Percentiles rank a stretch among this genome's conserved stretches.
Conservation (phyloP, 2,113 vertebrate genomes). For the Lucifuga dentata region DNA sequence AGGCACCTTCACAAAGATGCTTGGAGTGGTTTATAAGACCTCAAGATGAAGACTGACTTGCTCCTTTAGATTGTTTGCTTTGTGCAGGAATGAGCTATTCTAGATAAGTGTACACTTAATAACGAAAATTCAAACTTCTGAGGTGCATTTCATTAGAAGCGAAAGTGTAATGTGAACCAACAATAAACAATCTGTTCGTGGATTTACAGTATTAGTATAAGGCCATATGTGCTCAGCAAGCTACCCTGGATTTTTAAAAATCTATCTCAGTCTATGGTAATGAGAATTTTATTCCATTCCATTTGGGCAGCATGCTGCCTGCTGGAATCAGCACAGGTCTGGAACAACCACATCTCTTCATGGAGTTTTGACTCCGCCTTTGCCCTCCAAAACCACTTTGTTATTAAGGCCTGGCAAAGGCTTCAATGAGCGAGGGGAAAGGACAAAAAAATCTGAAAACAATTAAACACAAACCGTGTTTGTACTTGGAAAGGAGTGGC, state of each 20-base stretch:
- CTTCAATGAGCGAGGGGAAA: conserved; percentile 39
- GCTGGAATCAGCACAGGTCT: conserved; percentile 46
- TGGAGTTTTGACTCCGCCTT: conserved; percentile 65
- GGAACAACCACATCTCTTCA: conserved; percentile 60
- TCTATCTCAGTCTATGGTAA: conserved; percentile 7
- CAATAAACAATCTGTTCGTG: background rate
- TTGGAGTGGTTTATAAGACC: background rate
- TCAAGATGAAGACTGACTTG: background rate
- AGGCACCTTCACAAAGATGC: conserved; percentile 1
- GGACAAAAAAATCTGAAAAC: conserved; percentile 78
- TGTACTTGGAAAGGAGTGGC: conserved; percentile 78
- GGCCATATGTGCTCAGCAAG: background rate
- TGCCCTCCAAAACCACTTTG: conserved; percentile 66
- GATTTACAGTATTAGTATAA: background rate
- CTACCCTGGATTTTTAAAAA: conserved; percentile 1
- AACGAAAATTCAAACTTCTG: no score
- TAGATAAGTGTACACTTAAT: no score
- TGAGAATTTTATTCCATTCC: conserved; percentile 26
- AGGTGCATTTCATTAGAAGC: no score
- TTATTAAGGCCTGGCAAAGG: conserved; percentile 69
- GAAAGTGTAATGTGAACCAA: no score
- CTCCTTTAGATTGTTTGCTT: background rate
- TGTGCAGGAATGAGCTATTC: no score
- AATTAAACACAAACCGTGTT: conserved; percentile 81
- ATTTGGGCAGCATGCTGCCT: conserved; percentile 28